Evolutionary conservation across 1,140 invertebrate genomes (phyloP), one percentile per base, ranked within the genome.

Genomic region (Cotesia typhae): DNA sequence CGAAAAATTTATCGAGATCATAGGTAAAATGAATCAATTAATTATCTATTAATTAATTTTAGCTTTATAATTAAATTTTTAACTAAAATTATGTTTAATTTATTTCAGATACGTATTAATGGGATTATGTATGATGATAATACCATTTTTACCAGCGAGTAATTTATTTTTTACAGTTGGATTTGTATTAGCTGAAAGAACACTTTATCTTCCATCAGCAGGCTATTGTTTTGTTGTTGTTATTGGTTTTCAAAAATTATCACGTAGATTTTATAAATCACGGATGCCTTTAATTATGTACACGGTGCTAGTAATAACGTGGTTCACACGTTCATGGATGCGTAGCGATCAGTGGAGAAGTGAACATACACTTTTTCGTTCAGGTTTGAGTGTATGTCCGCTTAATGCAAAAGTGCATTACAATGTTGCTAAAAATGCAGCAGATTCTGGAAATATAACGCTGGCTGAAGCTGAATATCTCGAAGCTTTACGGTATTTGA

Each of bases 381-480:
- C 92, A 55, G 95, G 91, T 0, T 76, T 94, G 7, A 76, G 86
- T 47, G 92, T 96, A 59, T 96, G 95, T 80, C 94, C 95, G 3
- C 83, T 92, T 5, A 98, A 98, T 89, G 96, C 96, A 14, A 98
- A 99, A 90, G 94, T 98, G 9, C 96, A 98, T 85, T 99, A 98
- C 82, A 99, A 99, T 85, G 92, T 98, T 70, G 97, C 92, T 0
- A 97, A 98, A 87, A 90, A 92, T 73, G 91, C 93, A 60, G 93
- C 92, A 6, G 95, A 97, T 81, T 84, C 85, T n/a, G 91, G 92
- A 35, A 87, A 95, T 76, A 87, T 86, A 67, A 80, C 87, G 10
- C 86, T 90, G 74, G 96, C 96, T 3, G 89, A 96, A 67, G 75
- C 87, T 17, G 91, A 94, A 83, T 99, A 99, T 84, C 88, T 90